Evolutionary conservation across 2,888 invertebrate species (phyloP).

Genomic region (Sminthurides aquaticus): DNA sequence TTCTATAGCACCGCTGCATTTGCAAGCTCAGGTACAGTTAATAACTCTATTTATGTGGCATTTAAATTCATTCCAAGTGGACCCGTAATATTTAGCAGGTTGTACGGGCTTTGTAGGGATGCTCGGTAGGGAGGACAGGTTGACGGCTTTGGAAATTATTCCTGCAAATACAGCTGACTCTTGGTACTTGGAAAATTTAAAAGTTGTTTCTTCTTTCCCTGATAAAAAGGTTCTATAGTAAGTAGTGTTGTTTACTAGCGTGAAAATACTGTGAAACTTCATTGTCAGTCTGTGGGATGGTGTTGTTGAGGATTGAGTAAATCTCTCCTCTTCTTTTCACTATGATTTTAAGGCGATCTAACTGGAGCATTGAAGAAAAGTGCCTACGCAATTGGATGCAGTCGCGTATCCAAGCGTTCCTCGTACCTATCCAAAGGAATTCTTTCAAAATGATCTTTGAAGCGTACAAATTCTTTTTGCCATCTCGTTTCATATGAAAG

Average conservation of each 20-base stretch:
- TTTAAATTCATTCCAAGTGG: too few relatives aligned
- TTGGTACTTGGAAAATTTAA: background rate
- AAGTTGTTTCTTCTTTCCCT: too few relatives aligned
- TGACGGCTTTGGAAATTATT: too few relatives aligned
- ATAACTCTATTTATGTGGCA: too few relatives aligned
- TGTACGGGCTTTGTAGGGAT: background rate
- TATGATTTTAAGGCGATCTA: background rate
- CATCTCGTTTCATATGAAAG: background rate
- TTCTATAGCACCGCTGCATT: too few relatives aligned
- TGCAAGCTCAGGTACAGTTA: too few relatives aligned
- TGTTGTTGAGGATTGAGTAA: too few relatives aligned
- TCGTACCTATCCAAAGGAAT: background rate
- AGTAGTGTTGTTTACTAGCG: background rate
- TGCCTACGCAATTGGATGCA: background rate
- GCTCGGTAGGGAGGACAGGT: too few relatives aligned
- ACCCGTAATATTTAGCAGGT: background rate
- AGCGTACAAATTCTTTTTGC: background rate
- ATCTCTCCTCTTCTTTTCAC: background rate
- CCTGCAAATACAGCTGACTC: too few relatives aligned
- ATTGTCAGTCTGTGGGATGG: background rate
- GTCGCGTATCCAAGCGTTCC: too few relatives aligned
- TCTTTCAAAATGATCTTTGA: background rate
- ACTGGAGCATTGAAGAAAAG: background rate
- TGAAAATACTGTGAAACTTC: background rate
- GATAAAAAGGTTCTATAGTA: too few relatives aligned